A percentile compares a stretch with the other conserved stretches of the same genome.
Evolutionary conservation across 2,888 invertebrate genomes (phyloP).

Genomic region (Lasius platythorax): DNA sequence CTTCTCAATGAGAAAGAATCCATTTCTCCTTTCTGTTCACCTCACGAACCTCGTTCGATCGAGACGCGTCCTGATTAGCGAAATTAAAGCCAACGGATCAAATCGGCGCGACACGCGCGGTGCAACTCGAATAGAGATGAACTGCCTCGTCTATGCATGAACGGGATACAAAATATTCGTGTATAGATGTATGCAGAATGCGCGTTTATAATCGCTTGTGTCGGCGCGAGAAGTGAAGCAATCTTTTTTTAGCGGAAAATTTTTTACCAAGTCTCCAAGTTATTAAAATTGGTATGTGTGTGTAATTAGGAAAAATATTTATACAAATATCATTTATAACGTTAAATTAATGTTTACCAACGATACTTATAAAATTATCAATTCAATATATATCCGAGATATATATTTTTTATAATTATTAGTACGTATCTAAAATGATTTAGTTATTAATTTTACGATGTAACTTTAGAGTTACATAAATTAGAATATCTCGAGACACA

Average conservation of each 20-base stretch:
- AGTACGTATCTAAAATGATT: neutral
- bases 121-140: conserved; percentile 25
- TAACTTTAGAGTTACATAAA: neutral
- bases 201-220: neutral
- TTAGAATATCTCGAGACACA: conserved; percentile 8
- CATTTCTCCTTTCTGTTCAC: conserved; percentile 71
- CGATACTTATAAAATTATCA: neutral
- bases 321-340: neutral
- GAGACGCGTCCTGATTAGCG: conserved; percentile 76
- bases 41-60: conserved; percentile 74
- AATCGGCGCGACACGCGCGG: conserved; percentile 2
- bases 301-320: neutral
- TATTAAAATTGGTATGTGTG: neutral
- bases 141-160: conserved; percentile 18
- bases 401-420: neutral
- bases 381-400: neutral
- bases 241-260: neutral
- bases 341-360: neutral
- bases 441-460: neutral
- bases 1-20: conserved; percentile 62
- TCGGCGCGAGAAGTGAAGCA: neutral
- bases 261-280: neutral
- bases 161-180: conserved; percentile 12
- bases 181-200: neutral
- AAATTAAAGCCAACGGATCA: conserved; percentile 74